phyloP scores from a whole-genome alignment of 2,888 invertebrate species.

The Hipparchia sbordonii region DNA sequence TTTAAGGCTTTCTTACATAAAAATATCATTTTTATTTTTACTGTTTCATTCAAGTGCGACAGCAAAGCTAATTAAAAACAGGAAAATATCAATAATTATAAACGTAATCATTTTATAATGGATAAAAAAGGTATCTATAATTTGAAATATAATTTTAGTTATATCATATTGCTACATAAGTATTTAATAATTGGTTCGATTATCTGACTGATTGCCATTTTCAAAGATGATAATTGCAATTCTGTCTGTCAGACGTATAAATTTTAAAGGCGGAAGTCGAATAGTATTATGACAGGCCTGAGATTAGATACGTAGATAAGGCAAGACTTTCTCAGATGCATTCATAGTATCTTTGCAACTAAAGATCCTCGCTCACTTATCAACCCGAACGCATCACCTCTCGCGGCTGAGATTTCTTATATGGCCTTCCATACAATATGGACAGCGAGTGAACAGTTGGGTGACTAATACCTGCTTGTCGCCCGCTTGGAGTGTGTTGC shows the following conservation, averaged over 20 bases:
- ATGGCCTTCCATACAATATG: no score
- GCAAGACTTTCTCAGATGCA: conserved; percentile 45
- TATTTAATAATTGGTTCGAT: conserved; percentile 24
- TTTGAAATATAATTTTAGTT: conserved; percentile 4
- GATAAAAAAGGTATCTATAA: not conserved
- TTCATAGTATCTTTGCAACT: conserved; percentile 36
- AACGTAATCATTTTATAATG: not conserved
- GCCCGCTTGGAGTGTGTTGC: no score
- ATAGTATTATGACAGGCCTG: conserved; percentile 24
- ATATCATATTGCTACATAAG: not conserved
- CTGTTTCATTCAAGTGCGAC: no score
- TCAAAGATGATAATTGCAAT: conserved; percentile 18
- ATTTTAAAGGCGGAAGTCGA: conserved; percentile 34
- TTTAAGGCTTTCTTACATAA: no score
- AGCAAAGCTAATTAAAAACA: no score
- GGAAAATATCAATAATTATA: no score
- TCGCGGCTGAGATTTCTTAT: no score
- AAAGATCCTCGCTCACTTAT: not conserved
- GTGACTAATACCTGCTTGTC: no score
- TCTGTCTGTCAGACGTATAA: conserved; percentile 18
- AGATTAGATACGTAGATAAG: conserved; percentile 34
- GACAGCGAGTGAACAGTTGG: no score
- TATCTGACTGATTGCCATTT: conserved; percentile 15
- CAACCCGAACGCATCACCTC: no score
- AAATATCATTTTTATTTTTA: no score